Evolutionary conservation across 2,113 vertebrate genomes (phyloP).

Genomic region (Stomatorhinus ivindoensis): DNA sequence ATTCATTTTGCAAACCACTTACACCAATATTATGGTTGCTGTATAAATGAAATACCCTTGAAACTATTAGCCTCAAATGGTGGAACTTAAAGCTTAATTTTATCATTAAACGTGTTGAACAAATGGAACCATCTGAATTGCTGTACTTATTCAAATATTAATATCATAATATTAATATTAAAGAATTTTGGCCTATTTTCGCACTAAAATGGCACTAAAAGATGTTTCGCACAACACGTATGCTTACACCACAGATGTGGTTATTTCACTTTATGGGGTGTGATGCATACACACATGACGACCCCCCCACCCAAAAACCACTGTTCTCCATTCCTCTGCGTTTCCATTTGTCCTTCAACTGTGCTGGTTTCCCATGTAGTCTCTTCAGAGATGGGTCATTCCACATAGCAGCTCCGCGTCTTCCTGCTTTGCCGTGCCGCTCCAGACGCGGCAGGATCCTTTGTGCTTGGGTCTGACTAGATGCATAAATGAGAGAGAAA

Average conservation of each 20-base stretch:
- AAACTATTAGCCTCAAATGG: neutral
- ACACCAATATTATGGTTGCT: neutral
- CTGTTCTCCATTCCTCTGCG: neutral
- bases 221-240: too few relatives aligned
- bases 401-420: neutral
- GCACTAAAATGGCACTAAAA: neutral
- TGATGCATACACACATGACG: neutral
- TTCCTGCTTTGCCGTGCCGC: neutral
- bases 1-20: neutral
- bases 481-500: neutral
- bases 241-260: neutral
- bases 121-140: neutral
- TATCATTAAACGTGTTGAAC: neutral
- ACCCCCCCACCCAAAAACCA: neutral
- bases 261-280: neutral
- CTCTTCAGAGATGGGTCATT: neutral
- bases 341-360: neutral
- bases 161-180: neutral
- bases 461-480: neutral
- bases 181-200: neutral
- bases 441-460: neutral
- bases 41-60: neutral
- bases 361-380: neutral
- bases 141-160: neutral
- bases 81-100: neutral